Conservation (phyloP, 1,140 invertebrate genomes). For the Oryzaephilus surinamensis region DNA sequence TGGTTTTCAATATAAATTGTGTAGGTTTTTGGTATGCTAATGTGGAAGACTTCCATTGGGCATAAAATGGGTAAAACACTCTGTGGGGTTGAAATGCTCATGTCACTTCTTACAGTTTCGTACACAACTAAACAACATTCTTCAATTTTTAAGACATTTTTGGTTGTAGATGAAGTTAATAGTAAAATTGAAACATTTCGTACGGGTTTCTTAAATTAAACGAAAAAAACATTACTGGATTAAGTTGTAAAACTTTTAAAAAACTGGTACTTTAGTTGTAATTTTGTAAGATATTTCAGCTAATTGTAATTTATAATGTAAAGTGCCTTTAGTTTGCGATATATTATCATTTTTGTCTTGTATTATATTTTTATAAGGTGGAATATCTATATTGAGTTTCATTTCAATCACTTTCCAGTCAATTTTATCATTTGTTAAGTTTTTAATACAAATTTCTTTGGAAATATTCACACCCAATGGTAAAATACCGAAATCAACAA, state of each 20-base stretch:
- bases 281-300: no score
- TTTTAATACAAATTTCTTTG: constrained; percentile 1
- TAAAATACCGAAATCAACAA: constrained; percentile 10
- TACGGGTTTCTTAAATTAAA: no score
- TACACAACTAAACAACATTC: constrained; percentile 20
- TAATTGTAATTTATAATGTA: no score
- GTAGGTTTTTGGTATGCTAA: constrained; percentile 10
- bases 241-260: no score
- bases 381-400: constrained; percentile 1
- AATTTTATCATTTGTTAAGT: not conserved
- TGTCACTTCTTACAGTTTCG: constrained; percentile 17
- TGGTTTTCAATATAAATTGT: constrained; percentile 21
- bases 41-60: constrained; percentile 20
- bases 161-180: constrained; percentile 1
- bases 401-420: constrained; percentile 10
- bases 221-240: no score
- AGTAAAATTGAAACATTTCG: not conserved
- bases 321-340: no score
- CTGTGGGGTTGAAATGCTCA: constrained; percentile 15
- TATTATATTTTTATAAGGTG: no score
- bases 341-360: no score
- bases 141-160: constrained; percentile 6
- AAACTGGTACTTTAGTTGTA: no score
- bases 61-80: constrained; percentile 18
- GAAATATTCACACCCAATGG: constrained; percentile 2